These are phyloP conservation scores for Cylloceria caligata DNA, from an alignment of 2,888 invertebrate genomes.

Conservation along the genomic window DNA sequence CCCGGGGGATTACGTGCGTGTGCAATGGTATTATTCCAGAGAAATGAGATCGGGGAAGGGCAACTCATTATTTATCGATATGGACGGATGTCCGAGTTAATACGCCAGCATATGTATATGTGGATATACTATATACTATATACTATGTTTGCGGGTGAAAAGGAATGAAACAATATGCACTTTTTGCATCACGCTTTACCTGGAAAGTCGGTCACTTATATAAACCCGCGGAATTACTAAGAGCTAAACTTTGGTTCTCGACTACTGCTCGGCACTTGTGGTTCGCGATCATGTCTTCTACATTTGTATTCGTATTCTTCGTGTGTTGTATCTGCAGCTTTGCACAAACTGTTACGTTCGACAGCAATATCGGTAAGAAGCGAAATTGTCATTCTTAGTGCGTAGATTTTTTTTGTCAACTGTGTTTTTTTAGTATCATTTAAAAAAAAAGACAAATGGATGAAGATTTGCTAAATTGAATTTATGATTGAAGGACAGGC, in stretches of 20 bases:
- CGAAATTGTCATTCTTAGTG: slow-evolving; percentile 2
- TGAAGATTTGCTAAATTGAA: too few species aligned
- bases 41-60: slow-evolving; percentile 66
- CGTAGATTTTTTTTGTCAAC: too few species aligned
- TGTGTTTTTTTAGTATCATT: too few species aligned
- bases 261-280: not conserved
- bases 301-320: not conserved
- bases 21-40: slow-evolving; percentile 19
- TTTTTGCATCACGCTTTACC: slow-evolving; percentile 3
- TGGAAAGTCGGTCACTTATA: slow-evolving; percentile 24
- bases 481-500: too few species aligned
- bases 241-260: slow-evolving; percentile 3
- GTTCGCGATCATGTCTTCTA: not conserved
- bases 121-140: too few species aligned
- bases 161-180: too few species aligned
- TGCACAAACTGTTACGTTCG: not conserved
- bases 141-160: too few species aligned
- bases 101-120: slow-evolving; percentile 50
- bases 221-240: slow-evolving; percentile 21
- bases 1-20: not conserved
- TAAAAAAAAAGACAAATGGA: too few species aligned
- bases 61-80: slow-evolving; percentile 70
- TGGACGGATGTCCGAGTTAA: slow-evolving; percentile 76
- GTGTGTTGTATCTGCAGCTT: not conserved
- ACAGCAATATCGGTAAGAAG: not conserved